These are phyloP conservation scores for Ageneiosus marmoratus DNA, from an alignment of 2,113 vertebrate species.

Conservation along the genomic window DNA sequence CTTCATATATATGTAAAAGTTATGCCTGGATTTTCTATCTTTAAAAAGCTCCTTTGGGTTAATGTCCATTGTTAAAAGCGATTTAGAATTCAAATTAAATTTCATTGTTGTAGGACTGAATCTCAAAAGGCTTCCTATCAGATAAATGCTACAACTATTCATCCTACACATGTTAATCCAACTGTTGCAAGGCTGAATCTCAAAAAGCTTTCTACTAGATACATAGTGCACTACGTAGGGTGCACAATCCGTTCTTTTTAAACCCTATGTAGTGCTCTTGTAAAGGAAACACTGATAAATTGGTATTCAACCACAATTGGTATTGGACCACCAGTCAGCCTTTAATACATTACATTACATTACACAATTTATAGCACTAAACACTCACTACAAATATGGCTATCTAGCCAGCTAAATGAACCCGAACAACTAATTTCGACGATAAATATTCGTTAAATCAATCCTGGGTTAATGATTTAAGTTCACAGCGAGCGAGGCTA, in stretches of 20 bases:
- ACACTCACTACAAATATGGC: too few species aligned
- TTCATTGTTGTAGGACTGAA: too few species aligned
- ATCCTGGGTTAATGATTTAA: neutral
- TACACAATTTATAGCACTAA: neutral
- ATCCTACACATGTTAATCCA: neutral
- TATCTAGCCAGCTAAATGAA: neutral
- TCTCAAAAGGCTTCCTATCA: too few species aligned
- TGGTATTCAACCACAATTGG: neutral
- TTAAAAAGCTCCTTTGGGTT: too few species aligned
- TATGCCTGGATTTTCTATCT: too few species aligned
- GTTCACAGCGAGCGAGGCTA: neutral
- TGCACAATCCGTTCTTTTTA: too few species aligned
- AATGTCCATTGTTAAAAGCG: too few species aligned
- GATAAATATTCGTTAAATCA: neutral
- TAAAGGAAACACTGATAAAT: neutral
- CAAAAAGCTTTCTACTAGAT: neutral
- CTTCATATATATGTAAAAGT: too few species aligned
- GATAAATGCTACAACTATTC: too few species aligned
- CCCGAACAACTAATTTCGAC: neutral
- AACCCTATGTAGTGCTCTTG: neutral
- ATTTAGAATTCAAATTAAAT: too few species aligned
- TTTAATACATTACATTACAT: too few species aligned
- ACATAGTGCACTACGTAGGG: neutral
- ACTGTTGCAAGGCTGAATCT: conserved; percentile 2
- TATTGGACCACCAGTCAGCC: neutral